Evolutionary conservation across 2,888 invertebrate genomes (phyloP).

Genomic region (Serrognathus titanus): DNA sequence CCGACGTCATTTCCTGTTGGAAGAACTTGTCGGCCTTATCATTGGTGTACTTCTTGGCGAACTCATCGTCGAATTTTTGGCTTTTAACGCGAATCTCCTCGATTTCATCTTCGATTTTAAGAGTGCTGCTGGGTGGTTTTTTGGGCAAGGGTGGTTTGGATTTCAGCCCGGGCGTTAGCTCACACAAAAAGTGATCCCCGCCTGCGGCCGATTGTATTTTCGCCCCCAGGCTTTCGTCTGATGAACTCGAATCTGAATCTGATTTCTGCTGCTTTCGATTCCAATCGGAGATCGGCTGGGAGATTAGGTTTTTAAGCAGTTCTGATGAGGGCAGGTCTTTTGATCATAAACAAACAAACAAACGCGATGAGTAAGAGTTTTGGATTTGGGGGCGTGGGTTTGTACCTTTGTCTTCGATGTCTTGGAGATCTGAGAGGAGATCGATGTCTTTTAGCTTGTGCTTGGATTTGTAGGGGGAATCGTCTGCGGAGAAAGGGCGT

Average conservation of each 20-base stretch:
- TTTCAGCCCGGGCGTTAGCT: constrained; percentile 39
- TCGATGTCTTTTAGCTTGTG: not conserved
- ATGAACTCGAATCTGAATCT: not conserved
- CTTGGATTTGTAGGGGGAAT: constrained; percentile 16
- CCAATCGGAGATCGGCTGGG: constrained; percentile 33
- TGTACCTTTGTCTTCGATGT: not conserved
- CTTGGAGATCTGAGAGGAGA: not conserved
- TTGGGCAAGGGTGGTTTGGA: constrained; percentile 45
- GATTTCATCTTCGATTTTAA: constrained; percentile 8
- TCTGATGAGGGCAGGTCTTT: constrained; percentile 34
- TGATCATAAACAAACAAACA: constrained; percentile 22
- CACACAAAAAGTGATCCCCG: constrained; percentile 6
- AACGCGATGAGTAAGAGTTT: constrained; percentile 16
- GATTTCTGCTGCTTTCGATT: constrained; percentile 8
- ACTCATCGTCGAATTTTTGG: constrained; percentile 12
- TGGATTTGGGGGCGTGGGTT: not conserved
- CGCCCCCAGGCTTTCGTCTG: not conserved
- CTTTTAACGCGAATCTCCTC: constrained; percentile 11
- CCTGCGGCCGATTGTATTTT: not conserved
- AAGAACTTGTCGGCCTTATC: not conserved
- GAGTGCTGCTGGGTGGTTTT: constrained; percentile 25
- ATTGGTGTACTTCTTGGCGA: constrained; percentile 1
- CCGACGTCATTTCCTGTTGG: constrained; percentile 12
- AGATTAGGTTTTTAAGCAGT: constrained; percentile 37
- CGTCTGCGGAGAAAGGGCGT: constrained; percentile 41